Evolutionary conservation across 2,797 vertebrate species (phyloP), one percentile per base, ranked within the genome.

Genomic region (Mormyrus proboscirostris): DNA sequence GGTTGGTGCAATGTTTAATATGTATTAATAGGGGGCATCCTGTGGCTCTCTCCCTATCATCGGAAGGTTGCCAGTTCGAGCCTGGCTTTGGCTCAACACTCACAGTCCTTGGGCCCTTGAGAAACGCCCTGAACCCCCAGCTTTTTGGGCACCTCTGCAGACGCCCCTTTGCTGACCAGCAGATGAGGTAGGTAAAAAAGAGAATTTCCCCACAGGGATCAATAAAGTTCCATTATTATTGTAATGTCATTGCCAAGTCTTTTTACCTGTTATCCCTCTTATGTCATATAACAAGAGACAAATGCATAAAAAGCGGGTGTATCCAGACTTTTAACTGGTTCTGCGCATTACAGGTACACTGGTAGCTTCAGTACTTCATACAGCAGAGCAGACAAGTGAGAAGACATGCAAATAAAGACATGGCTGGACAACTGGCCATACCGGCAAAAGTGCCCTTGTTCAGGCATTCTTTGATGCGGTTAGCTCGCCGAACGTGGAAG

Each of bases 391-490:
- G 55, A 84, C 19, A 59, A 50, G n/a, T 16, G 88, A 73, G 19
- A n/a, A 29, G 16, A 55, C 16, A 47, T 86, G 89, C 53, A 88
- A 38, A 89, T 79, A 73, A 59, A 82, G 41, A 33, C 16, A 79
- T 3, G 0, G 33, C 6, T 16, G 2, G 47, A 87, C 88, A 62
- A 51, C 4, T 10, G 88, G 76, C 90, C 93, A 93, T 96, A 97
- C 97, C 97, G 90, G 97, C 95, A 0, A 98, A 97, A 49, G 96
- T 97, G 0, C 97, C 97, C 92, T 96, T 97, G 91, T 91, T 95
- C 91, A 98, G 96, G 91, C 96, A 96, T 95, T 98, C 97, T 94
- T 97, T 97, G 95, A 98, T 97, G 90, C 97, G 97, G 93, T 98
- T 98, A 94, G 97, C 97, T 4, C 97, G 96, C 76, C 97, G 97